Conservation (phyloP, 2,113 vertebrate species). For the Daboia siamensis region DNA sequence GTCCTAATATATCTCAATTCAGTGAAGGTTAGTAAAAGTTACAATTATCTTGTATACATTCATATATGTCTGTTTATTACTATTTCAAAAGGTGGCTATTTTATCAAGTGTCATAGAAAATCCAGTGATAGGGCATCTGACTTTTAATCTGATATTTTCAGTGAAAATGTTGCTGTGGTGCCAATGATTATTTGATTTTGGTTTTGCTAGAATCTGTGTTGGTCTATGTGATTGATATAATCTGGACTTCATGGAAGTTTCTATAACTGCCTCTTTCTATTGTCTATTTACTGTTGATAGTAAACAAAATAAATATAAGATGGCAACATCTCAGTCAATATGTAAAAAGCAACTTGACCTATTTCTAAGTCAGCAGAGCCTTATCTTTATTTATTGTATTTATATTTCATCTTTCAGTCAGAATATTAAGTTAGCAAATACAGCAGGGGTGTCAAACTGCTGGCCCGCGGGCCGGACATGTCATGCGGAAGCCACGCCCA, state of each 20-base stretch:
- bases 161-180: background rate
- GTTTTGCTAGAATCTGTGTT: background rate
- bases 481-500: too few species aligned
- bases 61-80: background rate
- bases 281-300: background rate
- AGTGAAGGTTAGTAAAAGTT: conserved; percentile 84
- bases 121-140: background rate
- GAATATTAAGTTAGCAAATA: too few species aligned
- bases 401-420: too few species aligned
- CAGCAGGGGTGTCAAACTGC: too few species aligned
- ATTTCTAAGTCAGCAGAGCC: too few species aligned
- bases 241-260: background rate
- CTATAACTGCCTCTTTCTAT: background rate
- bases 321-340: background rate
- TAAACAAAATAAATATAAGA: background rate
- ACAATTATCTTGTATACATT: background rate
- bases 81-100: background rate
- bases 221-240: background rate
- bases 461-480: too few species aligned
- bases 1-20: conserved; percentile 97
- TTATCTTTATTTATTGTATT: too few species aligned
- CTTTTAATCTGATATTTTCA: background rate
- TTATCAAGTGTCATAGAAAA: background rate
- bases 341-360: too few species aligned
- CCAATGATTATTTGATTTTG: background rate